Conservation (phyloP, 2,797 vertebrate species). For the Rhodeus uyekii region DNA sequence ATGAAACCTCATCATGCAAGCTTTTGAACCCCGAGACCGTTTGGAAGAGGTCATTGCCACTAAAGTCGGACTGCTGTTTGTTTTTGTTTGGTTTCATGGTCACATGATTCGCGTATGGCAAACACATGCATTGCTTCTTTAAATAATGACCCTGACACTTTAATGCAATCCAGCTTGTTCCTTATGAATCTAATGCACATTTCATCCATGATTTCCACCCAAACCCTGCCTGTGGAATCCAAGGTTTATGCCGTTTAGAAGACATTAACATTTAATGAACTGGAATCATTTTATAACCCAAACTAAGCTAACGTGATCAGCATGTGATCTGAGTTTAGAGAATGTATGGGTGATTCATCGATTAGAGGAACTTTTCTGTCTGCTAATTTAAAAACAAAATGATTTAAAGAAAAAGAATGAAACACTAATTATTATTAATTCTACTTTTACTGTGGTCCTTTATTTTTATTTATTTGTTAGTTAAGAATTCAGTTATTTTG, state of each 20-base stretch:
- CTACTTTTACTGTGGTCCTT: neutral
- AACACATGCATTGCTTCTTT: constrained; percentile 71
- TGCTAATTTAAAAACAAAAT: neutral
- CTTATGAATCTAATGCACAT: constrained; percentile 38
- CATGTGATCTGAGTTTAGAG: constrained; percentile 4
- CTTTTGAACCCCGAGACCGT: constrained; percentile 75
- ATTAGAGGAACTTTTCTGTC: neutral
- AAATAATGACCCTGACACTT: constrained; percentile 39
- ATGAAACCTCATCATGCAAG: constrained; percentile 86
- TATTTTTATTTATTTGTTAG: neutral
- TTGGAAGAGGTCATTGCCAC: constrained; percentile 75
- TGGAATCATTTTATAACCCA: neutral
- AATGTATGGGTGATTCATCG: constrained; percentile 12
- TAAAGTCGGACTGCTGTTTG: constrained; percentile 27
- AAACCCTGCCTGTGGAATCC: constrained; percentile 47
- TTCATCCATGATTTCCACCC: constrained; percentile 53
- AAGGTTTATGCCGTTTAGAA: constrained; percentile 26
- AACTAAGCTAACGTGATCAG: constrained; percentile 15
- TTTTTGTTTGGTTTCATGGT: neutral
- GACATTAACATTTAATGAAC: constrained; percentile 3
- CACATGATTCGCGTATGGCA: constrained; percentile 59
- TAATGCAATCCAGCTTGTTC: constrained; percentile 53
- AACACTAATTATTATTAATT: neutral
- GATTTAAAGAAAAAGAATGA: neutral
- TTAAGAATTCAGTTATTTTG: neutral